Conservation (phyloP, 2,888 invertebrate species). For the Lasioglossum villosulum region DNA sequence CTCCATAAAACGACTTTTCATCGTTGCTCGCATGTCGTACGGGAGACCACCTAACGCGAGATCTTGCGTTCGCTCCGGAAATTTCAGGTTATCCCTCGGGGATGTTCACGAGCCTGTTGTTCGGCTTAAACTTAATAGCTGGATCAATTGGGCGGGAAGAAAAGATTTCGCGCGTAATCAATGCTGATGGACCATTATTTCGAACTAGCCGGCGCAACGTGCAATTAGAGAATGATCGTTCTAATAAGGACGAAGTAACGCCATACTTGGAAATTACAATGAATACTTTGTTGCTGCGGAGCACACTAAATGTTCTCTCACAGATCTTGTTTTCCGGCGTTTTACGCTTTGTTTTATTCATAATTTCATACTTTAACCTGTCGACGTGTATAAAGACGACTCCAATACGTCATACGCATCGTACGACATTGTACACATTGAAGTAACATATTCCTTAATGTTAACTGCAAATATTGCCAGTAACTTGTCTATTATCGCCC, state of each 20-base stretch:
- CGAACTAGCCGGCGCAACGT: slow-evolving; percentile 68
- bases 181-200: slow-evolving; percentile 75
- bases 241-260: slow-evolving; percentile 63
- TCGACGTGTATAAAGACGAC: not conserved
- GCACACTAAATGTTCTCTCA: not conserved
- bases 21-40: slow-evolving; percentile 50
- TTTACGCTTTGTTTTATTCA: not conserved
- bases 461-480: no score
- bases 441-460: not conserved
- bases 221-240: slow-evolving; percentile 76
- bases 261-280: slow-evolving; percentile 58
- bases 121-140: slow-evolving; percentile 66
- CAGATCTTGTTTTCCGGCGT: not conserved
- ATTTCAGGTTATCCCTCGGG: slow-evolving; percentile 62
- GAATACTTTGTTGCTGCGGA: not conserved
- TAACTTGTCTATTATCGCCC: no score
- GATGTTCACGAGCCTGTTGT: slow-evolving; percentile 58
- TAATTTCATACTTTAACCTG: not conserved
- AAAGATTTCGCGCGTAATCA: slow-evolving; percentile 50
- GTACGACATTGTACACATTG: not conserved
- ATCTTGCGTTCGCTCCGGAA: slow-evolving; percentile 53
- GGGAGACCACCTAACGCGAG: slow-evolving; percentile 66
- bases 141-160: slow-evolving; percentile 72
- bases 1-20: slow-evolving; percentile 49
- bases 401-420: not conserved